Percentiles rank a stretch among this genome's conserved stretches.
Conservation (phyloP, 92 coral and sea anemone genomes). For the Metridium senile region DNA sequence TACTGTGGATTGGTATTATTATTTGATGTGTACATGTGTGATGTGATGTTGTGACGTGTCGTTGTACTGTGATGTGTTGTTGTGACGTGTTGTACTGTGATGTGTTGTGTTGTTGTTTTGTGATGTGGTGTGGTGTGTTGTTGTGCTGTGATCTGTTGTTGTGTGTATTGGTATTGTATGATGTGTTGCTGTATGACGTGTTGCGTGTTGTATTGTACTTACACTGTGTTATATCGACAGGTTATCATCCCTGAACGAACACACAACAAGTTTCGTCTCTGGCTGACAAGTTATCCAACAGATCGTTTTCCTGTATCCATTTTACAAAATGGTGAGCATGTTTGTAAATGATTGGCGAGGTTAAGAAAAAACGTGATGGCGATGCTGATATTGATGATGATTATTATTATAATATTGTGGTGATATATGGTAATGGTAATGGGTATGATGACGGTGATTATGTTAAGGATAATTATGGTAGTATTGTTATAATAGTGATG, state of each 20-base stretch:
- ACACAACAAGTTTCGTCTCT: conserved; percentile 83
- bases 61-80: too few species aligned
- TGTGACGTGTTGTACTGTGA: too few species aligned
- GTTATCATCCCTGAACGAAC: conserved; percentile 89
- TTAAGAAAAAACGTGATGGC: neutral
- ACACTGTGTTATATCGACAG: conserved; percentile 23
- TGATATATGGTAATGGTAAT: too few species aligned
- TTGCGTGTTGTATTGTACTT: neutral
- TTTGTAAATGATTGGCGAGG: neutral
- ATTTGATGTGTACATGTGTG: too few species aligned
- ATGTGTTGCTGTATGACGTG: neutral
- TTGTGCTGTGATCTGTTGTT: conserved; percentile 1
- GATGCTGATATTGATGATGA: neutral
- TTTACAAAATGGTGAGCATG: conserved; percentile 85
- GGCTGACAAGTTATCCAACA: conserved; percentile 97
- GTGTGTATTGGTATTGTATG: neutral
- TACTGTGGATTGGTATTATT: too few species aligned
- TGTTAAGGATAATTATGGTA: neutral
- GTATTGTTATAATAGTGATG: too few species aligned
- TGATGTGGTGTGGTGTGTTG: too few species aligned
- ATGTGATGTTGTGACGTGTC: too few species aligned
- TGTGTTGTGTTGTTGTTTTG: too few species aligned
- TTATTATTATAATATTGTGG: neutral
- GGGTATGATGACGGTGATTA: too few species aligned
- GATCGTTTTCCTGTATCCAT: conserved; percentile 94